Evolutionary conservation across 2,888 invertebrate genomes (phyloP).

Genomic region (Lottia scabra): DNA sequence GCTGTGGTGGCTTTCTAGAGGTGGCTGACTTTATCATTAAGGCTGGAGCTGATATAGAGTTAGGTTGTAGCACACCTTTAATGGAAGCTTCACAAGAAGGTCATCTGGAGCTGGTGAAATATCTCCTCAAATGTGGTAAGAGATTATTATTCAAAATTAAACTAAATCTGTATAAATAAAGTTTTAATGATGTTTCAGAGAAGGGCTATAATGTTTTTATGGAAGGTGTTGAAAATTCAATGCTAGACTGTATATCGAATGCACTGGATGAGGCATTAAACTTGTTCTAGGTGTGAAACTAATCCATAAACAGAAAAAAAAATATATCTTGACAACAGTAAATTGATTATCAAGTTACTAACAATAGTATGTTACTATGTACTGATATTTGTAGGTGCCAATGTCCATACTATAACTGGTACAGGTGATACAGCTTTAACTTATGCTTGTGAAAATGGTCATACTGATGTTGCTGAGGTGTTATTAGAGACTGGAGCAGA

Average conservation of each 20-base stretch:
- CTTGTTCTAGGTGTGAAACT: too few relatives aligned
- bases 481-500: conserved; percentile 91
- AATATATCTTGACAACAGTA: neutral
- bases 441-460: conserved; percentile 98
- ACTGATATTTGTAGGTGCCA: conserved; percentile 74
- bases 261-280: too few relatives aligned
- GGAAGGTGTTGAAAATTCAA: too few relatives aligned
- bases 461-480: conserved; percentile 95
- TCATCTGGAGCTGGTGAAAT: conserved; percentile 87
- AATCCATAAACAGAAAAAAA: neutral
- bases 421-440: conserved; percentile 96
- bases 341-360: neutral
- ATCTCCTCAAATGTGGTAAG: conserved; percentile 65
- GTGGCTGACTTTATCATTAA: conserved; percentile 95
- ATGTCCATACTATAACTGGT: conserved; percentile 93
- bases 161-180: too few relatives aligned
- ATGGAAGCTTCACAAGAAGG: conserved; percentile 99
- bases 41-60: conserved; percentile 93
- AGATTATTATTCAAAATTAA: too few relatives aligned
- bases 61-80: conserved; percentile 91
- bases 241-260: too few relatives aligned
- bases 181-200: too few relatives aligned
- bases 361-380: too few relatives aligned
- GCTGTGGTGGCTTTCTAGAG: conserved; percentile 92
- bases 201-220: too few relatives aligned